phyloP scores from a whole-genome alignment of 2,113 vertebrate genomes.

The Tachysurus vachellii region DNA sequence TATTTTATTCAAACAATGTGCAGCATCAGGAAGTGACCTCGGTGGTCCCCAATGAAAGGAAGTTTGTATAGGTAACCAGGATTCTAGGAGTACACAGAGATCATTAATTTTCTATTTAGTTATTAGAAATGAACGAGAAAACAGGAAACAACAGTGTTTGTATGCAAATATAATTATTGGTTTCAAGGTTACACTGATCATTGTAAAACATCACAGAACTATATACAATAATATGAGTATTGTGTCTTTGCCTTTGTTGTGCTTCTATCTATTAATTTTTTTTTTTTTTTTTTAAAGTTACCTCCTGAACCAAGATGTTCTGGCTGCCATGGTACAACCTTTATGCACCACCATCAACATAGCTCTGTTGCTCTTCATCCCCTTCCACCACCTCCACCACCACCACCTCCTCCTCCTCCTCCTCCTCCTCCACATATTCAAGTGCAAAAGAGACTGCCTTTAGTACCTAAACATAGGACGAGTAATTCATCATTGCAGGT shows the following conservation, averaged over 20 bases:
- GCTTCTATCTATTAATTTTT: neutral
- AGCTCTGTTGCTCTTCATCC: neutral
- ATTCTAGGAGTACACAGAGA: neutral
- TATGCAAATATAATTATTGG: neutral
- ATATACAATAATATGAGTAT: neutral
- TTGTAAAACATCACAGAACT: neutral
- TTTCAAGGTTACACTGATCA: neutral
- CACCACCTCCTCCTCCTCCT: neutral
- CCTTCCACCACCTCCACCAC: neutral
- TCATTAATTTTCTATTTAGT: neutral
- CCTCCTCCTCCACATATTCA: slow-evolving; percentile 35
- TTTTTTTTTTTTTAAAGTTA: slow-evolving; percentile 20
- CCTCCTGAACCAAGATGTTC: neutral
- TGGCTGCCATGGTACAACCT: slow-evolving; percentile 8
- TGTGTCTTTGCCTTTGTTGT: neutral
- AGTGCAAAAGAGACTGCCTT: slow-evolving; percentile 60
- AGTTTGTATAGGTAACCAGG: neutral
- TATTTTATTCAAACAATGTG: too few species aligned
- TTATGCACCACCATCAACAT: slow-evolving; percentile 1
- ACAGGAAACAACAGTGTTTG: neutral
- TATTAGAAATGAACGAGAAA: neutral
- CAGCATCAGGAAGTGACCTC: too few species aligned
- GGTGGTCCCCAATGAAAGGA: too few species aligned
- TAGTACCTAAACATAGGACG: slow-evolving; percentile 55
- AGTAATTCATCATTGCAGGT: slow-evolving; percentile 66